phyloP scores from a whole-genome alignment of 2,113 vertebrate species.

The Campylorhamphus procurvoides region DNA sequence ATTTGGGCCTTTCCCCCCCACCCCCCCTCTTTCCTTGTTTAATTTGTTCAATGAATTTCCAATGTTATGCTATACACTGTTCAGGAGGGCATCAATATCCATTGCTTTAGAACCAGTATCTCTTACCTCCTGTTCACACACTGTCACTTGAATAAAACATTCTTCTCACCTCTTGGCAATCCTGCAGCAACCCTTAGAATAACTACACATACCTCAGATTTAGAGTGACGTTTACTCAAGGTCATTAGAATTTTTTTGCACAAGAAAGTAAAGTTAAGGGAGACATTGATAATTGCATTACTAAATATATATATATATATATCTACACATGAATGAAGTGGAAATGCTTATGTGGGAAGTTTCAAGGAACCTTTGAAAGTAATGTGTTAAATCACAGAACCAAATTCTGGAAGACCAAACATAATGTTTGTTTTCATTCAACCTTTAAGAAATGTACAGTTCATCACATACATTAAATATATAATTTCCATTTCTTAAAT shows the following conservation, averaged over 20 bases:
- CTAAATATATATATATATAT: background rate
- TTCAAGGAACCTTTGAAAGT: constrained; percentile 5
- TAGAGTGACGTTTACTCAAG: constrained; percentile 15
- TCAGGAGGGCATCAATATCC: background rate
- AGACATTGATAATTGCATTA: background rate
- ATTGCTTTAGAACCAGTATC: background rate
- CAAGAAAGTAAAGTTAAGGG: background rate
- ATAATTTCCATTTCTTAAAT: background rate
- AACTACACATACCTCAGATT: background rate
- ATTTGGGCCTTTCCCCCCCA: background rate
- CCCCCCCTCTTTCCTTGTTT: background rate
- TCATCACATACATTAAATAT: background rate
- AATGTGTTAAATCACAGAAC: background rate
- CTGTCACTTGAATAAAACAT: background rate
- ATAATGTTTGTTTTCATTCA: background rate
- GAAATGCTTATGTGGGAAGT: background rate
- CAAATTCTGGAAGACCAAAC: background rate
- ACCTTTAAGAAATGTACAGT: background rate
- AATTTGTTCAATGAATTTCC: background rate
- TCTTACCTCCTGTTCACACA: background rate
- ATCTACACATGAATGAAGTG: background rate
- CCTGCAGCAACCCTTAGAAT: background rate
- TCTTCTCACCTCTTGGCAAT: background rate
- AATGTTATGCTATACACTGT: background rate
- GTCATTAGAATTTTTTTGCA: constrained; percentile 2